Evolutionary conservation across 2,113 vertebrate species (phyloP).

Genomic region (Eidolon helvum): DNA sequence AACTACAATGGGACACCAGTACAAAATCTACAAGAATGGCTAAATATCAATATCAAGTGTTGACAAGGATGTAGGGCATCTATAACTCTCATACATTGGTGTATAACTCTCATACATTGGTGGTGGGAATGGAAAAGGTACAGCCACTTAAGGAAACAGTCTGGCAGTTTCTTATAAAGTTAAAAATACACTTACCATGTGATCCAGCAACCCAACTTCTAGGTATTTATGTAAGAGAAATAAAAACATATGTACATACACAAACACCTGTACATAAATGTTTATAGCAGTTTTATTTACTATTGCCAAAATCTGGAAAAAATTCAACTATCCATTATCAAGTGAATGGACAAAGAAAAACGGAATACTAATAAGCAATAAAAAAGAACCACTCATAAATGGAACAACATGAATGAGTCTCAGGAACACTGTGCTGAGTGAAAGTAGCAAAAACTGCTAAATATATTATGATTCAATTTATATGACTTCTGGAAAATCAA

Average conservation of each 20-base stretch:
- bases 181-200: background rate
- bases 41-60: background rate
- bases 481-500: background rate
- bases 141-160: background rate
- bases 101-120: no score
- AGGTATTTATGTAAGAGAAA: background rate
- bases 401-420: background rate
- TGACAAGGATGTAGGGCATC: background rate
- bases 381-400: background rate
- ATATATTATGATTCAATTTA: background rate
- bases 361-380: background rate
- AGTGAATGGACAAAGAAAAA: background rate
- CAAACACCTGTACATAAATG: background rate
- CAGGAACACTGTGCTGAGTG: background rate
- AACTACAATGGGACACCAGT: background rate
- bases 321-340: background rate
- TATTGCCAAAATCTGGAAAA: background rate
- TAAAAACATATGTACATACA: background rate
- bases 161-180: background rate
- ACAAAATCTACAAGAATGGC: background rate
- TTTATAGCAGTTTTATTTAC: background rate
- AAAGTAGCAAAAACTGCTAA: background rate
- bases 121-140: background rate
- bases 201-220: background rate
- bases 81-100: rapidly evolving